Base-by-base conservation (phyloP, 2,888 invertebrate species). In the Agonopterix subpropinquella region DNA sequence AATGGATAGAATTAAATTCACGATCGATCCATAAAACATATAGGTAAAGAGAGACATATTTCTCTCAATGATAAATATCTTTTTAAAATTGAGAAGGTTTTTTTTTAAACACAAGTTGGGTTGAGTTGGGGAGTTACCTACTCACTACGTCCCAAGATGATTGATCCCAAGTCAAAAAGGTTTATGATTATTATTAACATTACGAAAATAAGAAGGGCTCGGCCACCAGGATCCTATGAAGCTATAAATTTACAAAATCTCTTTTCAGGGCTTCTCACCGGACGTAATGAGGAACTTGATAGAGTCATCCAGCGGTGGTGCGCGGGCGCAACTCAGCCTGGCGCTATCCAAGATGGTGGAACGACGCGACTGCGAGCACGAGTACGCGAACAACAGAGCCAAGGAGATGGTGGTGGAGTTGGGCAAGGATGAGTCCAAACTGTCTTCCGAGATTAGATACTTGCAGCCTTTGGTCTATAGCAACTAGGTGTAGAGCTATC, bases 311-410 rank as follows among this genome's bases (percentile, higher is more conserved):
- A 79, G 77, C 13, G 91, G 90, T 4, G 91, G 92, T 0, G 90
- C 92, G 0, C 82, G 90, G 0, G 83, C 85, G 1, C 93, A 93
- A 60, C 76, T 93, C 44, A 82, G 84, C 53, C 72, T 82, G 44
- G 89, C 92, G 0, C 70, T 93, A 3, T 73, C 86, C 43, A 91
- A 90, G 67, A 87, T 92, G 71, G 66, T 91, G 50, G 89, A 91
- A 4, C 76, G 89, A 0, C 81, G 86, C 37, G 92, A 93, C 68
- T 89, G 91, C 15, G 88, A 80, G 1, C 90, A 91, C 49, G 89
- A 90, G 4, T 91, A 91, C 61, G 89, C 92, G 1, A 89, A 90
- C 60, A 89, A 83, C 53, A 87, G 90, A 1, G 89, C 92, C 0
- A 80, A 70, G 36, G 83, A 87, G 46, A 83, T 92, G 64, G 70